Evolutionary conservation across 2,113 vertebrate species (phyloP).

Genomic region (Bambusicola thoracicus): DNA sequence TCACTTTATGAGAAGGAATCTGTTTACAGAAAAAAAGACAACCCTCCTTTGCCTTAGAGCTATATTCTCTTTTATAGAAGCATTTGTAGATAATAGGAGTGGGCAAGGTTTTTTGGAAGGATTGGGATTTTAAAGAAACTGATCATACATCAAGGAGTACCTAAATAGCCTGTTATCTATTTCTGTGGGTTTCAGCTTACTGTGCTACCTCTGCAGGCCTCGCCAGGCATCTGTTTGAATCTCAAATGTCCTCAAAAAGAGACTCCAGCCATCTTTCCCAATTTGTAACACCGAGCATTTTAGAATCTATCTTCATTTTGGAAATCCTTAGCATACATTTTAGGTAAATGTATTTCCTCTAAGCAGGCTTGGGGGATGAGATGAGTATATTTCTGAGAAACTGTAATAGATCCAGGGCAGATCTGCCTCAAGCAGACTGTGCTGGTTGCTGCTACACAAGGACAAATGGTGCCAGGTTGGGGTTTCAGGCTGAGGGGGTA

Average conservation of each 20-base stretch:
- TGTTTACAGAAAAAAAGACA: background rate
- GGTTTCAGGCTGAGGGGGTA: background rate
- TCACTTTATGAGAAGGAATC: background rate
- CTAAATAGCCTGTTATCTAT: background rate
- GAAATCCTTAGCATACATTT: background rate
- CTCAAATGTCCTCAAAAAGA: background rate
- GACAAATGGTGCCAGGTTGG: background rate
- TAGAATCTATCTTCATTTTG: background rate
- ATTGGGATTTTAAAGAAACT: background rate
- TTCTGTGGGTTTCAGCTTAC: background rate
- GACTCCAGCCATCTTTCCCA: background rate
- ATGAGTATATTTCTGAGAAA: constrained; percentile 14
- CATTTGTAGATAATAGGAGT: background rate
- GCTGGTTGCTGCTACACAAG: background rate
- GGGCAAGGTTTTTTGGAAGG: background rate
- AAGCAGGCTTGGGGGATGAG: background rate
- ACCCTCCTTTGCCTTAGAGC: background rate
- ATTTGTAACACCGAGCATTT: background rate
- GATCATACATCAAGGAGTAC: background rate
- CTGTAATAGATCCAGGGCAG: background rate
- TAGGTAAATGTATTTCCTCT: background rate
- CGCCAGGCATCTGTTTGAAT: background rate
- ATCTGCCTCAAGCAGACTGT: background rate
- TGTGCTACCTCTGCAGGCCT: background rate
- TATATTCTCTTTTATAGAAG: background rate